These are phyloP conservation scores for Chlorops oryzae DNA, from an alignment of 1,140 invertebrate species.

Conservation along the genomic window DNA sequence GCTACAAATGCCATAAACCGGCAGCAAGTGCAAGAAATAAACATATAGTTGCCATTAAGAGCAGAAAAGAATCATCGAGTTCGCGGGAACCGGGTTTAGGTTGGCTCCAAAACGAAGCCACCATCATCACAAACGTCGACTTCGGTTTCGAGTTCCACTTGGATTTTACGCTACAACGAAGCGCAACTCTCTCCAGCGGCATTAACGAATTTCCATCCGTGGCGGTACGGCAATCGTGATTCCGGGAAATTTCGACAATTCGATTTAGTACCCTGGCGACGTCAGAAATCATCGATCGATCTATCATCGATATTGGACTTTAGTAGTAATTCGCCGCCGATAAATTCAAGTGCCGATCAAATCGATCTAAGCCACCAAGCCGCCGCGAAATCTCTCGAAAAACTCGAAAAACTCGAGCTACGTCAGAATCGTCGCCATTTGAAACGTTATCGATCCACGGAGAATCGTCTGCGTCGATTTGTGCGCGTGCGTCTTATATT, in stretches of 20 bases:
- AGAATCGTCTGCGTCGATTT: slow-evolving; percentile 25
- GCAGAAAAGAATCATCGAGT: not conserved
- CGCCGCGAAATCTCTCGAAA: slow-evolving; percentile 22
- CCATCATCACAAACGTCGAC: too few species aligned
- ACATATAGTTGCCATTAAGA: not conserved
- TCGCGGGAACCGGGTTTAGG: too few species aligned
- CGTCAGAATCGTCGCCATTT: slow-evolving; percentile 33
- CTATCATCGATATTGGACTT: slow-evolving; percentile 27
- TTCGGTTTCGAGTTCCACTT: slow-evolving; percentile 21
- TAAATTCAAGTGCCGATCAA: not conserved
- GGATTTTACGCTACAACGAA: slow-evolving; percentile 33
- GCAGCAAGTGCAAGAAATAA: slow-evolving; percentile 30
- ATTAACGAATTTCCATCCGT: slow-evolving; percentile 40
- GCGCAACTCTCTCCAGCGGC: slow-evolving; percentile 21
- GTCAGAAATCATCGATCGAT: slow-evolving; percentile 32
- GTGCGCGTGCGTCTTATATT: slow-evolving; percentile 41
- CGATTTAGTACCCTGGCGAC: slow-evolving; percentile 42
- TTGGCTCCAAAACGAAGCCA: too few species aligned
- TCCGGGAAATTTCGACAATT: slow-evolving; percentile 37
- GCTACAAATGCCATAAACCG: slow-evolving; percentile 36
- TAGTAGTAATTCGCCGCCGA: slow-evolving; percentile 12
- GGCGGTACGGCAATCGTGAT: slow-evolving; percentile 16
- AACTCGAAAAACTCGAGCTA: slow-evolving; percentile 34
- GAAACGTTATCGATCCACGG: slow-evolving; percentile 18
- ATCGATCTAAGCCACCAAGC: too few species aligned